Base-by-base conservation (phyloP, 2,797 vertebrate species). In the Pelobates cultripes region DNA sequence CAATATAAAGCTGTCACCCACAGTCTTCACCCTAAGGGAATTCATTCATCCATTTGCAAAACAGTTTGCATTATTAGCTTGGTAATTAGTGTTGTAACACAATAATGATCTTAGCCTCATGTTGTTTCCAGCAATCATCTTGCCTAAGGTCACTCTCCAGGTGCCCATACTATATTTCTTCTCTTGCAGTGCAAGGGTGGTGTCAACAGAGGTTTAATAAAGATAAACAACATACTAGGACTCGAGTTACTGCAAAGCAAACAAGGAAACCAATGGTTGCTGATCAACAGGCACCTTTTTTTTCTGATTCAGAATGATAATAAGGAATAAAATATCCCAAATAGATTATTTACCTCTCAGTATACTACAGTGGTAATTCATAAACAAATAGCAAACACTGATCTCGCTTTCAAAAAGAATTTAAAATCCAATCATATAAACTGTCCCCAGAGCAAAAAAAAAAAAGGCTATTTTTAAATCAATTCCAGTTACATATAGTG, bases 11-110 rank as follows among this genome's bases (percentile, higher is more conserved):
- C 76, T 84, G 68, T 60, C 77, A 80, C 76, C 77, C 66, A 45
- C 74, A 79, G 51, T 47, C 74, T 76, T 71, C 41, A 72, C 82
- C 82, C 77, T 66, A 72, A 78, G 82, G 82, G 67, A 64, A 76
- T 84, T 61, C 69, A 84, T 79, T 84, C 73, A 84, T 67, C 77
- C 61, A 71, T 70, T 79, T 80, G 77, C 72, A 75, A 79, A 83
- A 83, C 80, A 82, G 72, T 83, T 83, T 79, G 82, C 73, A 79
- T 84, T 84, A 84, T 84, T 80, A 80, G 68, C 76, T 60, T 76
- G 82, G 72, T 84, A 84, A 84, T 84, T 79, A 84, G 73, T 84
- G 77, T 75, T 67, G 77, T 67, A 72, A 68, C 82, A 84, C 77
- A 84, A 84, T 84, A 75, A 79, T 72, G 82, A 84, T 79, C 82